phyloP scores from a whole-genome alignment of 2,113 vertebrate species.

The Eptesicus fuscus region DNA sequence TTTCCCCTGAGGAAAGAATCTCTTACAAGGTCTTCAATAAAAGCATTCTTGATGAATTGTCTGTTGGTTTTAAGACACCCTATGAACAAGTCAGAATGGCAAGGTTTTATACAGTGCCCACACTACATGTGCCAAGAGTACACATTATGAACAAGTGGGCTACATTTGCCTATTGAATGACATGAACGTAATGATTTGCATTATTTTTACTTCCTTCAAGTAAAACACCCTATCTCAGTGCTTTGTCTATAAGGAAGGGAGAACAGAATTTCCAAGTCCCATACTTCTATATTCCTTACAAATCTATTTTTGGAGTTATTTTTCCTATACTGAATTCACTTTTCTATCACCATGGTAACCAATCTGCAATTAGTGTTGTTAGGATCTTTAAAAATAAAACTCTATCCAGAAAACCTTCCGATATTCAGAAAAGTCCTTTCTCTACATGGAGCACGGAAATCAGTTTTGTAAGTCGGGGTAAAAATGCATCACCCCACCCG shows the following conservation, averaged over 20 bases:
- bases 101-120: neutral
- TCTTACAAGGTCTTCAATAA: neutral
- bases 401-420: slow-evolving; percentile 36
- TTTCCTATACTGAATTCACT: slow-evolving; percentile 39
- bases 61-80: neutral
- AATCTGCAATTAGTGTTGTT: slow-evolving; percentile 48
- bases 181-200: neutral
- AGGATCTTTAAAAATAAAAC: slow-evolving; percentile 62
- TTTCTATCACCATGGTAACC: slow-evolving; percentile 61
- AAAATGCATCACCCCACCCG: neutral
- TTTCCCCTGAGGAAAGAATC: neutral
- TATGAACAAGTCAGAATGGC: neutral
- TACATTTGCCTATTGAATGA: neutral
- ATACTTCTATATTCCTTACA: slow-evolving; percentile 29
- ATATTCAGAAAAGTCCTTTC: slow-evolving; percentile 45
- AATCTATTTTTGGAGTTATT: slow-evolving; percentile 48
- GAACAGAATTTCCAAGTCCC: slow-evolving; percentile 37
- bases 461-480: neutral
- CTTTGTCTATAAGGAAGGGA: slow-evolving; percentile 13
- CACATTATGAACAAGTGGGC: neutral
- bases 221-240: neutral
- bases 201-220: slow-evolving; percentile 18
- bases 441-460: neutral
- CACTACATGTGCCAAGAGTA: neutral
- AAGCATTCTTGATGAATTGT: neutral